phyloP scores from a whole-genome alignment of 2,888 invertebrate genomes.

The Entomobrya multifasciata region DNA sequence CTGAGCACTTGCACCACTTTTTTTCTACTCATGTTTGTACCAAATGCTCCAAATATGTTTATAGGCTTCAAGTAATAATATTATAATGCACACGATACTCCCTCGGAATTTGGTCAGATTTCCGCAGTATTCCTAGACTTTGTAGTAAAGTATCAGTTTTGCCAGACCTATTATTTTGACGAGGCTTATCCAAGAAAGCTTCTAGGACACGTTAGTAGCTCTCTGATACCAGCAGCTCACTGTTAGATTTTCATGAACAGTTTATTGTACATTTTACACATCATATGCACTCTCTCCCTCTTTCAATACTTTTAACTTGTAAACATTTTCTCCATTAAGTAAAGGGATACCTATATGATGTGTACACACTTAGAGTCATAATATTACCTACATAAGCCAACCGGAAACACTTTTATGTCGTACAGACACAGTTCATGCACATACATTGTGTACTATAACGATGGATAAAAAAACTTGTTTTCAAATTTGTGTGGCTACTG shows the following conservation, averaged over 20 bases:
- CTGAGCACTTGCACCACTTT: neutral
- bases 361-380: neutral
- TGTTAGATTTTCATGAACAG: constrained; percentile 48
- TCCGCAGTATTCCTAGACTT: constrained; percentile 45
- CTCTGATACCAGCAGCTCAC: constrained; percentile 9
- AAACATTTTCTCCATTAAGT: neutral
- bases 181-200: constrained; percentile 46
- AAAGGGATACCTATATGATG: neutral
- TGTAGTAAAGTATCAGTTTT: constrained; percentile 34
- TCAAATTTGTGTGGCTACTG: constrained; percentile 47
- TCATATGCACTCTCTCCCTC: neutral
- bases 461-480: constrained; percentile 33
- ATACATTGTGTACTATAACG: neutral
- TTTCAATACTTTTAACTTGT: constrained; percentile 9
- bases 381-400: neutral
- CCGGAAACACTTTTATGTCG: neutral
- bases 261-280: constrained; percentile 42
- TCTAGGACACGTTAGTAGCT: constrained; percentile 20
- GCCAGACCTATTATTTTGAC: constrained; percentile 38
- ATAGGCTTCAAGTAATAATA: neutral
- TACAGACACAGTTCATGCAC: neutral
- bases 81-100: neutral
- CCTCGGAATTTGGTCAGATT: constrained; percentile 62
- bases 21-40: constrained; percentile 32
- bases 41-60: neutral